phyloP scores from a whole-genome alignment of 2,888 invertebrate species.

The Plagiodera versicolora region DNA sequence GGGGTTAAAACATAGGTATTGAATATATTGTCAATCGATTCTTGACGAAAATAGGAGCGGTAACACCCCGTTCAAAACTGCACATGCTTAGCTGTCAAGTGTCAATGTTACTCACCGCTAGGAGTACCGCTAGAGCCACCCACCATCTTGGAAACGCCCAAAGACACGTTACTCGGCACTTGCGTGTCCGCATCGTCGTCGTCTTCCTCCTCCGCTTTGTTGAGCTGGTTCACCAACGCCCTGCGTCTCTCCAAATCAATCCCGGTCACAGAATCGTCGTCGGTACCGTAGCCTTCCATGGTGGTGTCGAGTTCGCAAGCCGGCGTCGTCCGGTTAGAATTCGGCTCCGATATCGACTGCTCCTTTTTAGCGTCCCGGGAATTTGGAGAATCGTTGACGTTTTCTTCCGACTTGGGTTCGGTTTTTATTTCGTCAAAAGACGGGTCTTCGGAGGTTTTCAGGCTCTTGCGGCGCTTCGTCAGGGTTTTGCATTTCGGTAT shows the following conservation, averaged over 20 bases:
- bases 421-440: background rate
- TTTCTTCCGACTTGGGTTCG: background rate
- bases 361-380: background rate
- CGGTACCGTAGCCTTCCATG: constrained; percentile 47
- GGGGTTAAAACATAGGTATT: background rate
- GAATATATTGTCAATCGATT: no score
- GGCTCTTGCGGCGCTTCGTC: constrained; percentile 6
- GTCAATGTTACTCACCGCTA: constrained; percentile 22
- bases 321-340: constrained; percentile 12
- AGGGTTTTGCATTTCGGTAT: constrained; percentile 55
- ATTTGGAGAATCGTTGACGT: no score
- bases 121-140: constrained; percentile 15
- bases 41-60: no score
- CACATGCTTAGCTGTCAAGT: no score
- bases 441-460: background rate
- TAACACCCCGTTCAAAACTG: no score
- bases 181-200: constrained; percentile 39
- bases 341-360: background rate
- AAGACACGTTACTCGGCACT: constrained; percentile 33
- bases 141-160: constrained; percentile 22
- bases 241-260: constrained; percentile 26
- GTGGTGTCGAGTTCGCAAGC: constrained; percentile 27
- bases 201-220: constrained; percentile 33
- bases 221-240: constrained; percentile 18
- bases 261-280: constrained; percentile 39